These are phyloP conservation scores for Haliclona indistincta DNA, from an alignment of 37 sponge, comb jelly and placozoan genomes.

Conservation along the genomic window DNA sequence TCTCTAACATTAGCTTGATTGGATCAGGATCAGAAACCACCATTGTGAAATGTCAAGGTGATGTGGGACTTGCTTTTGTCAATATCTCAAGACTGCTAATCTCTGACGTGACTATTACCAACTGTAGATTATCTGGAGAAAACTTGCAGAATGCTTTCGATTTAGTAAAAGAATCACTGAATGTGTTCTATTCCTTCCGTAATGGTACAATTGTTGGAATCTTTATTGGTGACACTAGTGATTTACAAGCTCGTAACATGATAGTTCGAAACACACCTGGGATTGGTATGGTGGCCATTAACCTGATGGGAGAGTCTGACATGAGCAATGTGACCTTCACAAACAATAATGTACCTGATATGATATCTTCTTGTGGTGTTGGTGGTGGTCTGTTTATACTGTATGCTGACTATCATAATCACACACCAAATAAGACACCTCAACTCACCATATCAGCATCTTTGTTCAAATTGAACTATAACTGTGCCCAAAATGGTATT, in stretches of 20 bases:
- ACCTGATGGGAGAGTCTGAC: constrained; percentile 4
- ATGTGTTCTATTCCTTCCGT: background rate
- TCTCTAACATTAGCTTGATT: too few relatives aligned
- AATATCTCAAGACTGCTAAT: background rate
- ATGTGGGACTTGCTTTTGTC: constrained; percentile 8
- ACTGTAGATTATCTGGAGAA: background rate
- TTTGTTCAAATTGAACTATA: too few relatives aligned
- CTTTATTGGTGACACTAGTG: constrained; percentile 1
- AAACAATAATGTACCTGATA: background rate
- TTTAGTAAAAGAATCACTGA: background rate
- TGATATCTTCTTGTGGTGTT: too few relatives aligned
- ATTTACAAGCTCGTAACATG: background rate
- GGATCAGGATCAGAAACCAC: too few relatives aligned
- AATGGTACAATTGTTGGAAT: background rate
- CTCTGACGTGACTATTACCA: background rate
- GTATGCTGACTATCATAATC: constrained; percentile 23
- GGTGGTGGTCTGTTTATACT: constrained; percentile 40
- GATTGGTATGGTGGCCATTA: constrained; percentile 14
- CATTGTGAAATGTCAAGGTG: background rate
- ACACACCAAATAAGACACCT: background rate
- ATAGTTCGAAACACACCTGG: background rate
- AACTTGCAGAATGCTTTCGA: background rate
- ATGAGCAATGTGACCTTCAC: background rate
- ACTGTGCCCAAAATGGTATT: too few relatives aligned
- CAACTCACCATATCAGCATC: background rate